Conservation (phyloP, 2,113 vertebrate genomes). For the Carollia perspicillata region DNA sequence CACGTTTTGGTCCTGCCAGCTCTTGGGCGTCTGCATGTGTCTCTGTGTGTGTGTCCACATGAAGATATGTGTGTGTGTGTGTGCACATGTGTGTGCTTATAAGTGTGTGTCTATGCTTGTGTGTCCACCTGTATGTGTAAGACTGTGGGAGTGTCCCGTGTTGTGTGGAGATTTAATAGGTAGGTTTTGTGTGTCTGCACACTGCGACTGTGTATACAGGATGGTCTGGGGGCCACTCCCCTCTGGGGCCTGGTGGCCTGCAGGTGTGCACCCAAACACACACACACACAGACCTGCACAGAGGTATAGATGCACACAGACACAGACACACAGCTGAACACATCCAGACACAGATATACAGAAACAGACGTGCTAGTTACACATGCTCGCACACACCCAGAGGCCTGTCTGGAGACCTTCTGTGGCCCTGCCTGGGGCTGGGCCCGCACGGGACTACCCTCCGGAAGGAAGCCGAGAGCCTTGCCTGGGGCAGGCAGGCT, state of each 20-base stretch:
- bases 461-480: background rate
- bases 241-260: background rate
- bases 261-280: background rate
- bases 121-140: fast-evolving
- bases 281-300: background rate
- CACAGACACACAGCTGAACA: background rate
- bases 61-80: background rate
- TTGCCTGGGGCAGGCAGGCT: background rate
- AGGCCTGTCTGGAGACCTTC: background rate
- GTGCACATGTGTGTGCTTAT: background rate
- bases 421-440: background rate
- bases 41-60: background rate
- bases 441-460: background rate
- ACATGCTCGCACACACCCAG: background rate
- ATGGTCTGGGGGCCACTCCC: background rate
- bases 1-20: background rate
- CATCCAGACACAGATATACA: background rate
- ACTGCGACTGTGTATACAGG: background rate
- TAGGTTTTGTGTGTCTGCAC: background rate
- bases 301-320: background rate
- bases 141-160: background rate
- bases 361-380: background rate
- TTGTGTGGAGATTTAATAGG: background rate
- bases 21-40: background rate
- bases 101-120: background rate